Base-by-base conservation (phyloP, 1,140 invertebrate genomes). In the Dendrolimus kikuchii region DNA sequence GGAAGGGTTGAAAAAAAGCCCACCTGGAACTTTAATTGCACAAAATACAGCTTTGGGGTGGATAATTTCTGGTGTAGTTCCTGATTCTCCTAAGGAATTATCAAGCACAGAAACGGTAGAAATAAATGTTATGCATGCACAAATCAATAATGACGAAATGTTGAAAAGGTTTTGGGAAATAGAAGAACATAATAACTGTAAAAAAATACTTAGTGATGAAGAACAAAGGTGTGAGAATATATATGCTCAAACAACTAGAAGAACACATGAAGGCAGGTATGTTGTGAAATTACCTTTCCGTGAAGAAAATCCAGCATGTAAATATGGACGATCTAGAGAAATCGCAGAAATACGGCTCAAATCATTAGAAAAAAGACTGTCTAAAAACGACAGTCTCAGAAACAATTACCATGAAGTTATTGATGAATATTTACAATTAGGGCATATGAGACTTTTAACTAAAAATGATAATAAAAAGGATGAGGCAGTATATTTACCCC, bases 121-220 rank as follows among this genome's bases (percentile, higher is more conserved):
- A n/a, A 52, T 62, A 4, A 41, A 62, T 38, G 44, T 36, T 49
- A 48, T 52, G 48, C 57, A 50, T 7, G 37, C 49, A 4, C 38
- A 62, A 23, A 51, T 55, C n/a, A 57, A 8, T 10, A 7, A 63
- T 41, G 66, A 65, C 38, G n/a, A n/a, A n/a, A 49, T 59, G 10
- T 54, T 64, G 4, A 58, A 50, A 49, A 62, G 49, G 42, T 71
- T 71, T 56, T 71, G 68, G 68, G 62, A 68, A 41, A 9, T 71
- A 51, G 68, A 71, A 43, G 47, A 54, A 46, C 6, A 40, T 46
- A 10, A 7, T 49, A 9, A 23, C 44, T 51, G 4, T 7, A 53
- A 53, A 10, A 54, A 58, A 8, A 51, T 59, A 9, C 42, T 65
- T 5, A 64, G 62, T 10, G 49, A 48, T n/a, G 49, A 53, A 43